Evolutionary conservation across 2,113 vertebrate genomes (phyloP).

Genomic region (Saguinus imperator): DNA sequence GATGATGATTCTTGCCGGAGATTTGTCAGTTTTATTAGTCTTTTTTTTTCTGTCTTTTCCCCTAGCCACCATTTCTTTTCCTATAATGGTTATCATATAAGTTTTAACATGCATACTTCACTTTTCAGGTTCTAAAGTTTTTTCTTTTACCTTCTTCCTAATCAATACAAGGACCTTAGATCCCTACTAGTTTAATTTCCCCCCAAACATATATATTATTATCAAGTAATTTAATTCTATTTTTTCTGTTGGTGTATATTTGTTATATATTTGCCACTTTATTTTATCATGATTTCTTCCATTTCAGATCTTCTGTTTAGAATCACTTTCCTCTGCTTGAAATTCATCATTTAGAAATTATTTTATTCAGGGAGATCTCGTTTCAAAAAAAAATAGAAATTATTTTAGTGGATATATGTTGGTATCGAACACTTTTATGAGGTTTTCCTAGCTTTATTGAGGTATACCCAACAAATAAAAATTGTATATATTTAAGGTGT

Average conservation of each 20-base stretch:
- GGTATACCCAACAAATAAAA: no score
- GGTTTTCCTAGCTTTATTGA: not conserved
- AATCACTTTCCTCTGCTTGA: not conserved
- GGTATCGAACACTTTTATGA: not conserved
- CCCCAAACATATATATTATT: not conserved
- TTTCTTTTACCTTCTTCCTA: not conserved
- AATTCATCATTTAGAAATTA: constrained; percentile 3
- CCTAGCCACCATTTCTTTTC: not conserved
- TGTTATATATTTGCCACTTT: not conserved
- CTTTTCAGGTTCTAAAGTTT: not conserved
- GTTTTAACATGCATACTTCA: not conserved
- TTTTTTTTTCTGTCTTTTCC: not conserved
- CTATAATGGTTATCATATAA: no score
- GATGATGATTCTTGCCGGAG: no score
- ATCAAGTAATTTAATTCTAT: not conserved
- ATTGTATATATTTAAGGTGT: no score
- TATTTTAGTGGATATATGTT: not conserved
- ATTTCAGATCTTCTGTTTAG: not conserved
- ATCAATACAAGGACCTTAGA: not conserved
- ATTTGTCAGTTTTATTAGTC: no score
- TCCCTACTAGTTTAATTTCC: not conserved
- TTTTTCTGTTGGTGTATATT: not conserved
- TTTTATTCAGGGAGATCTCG: not conserved
- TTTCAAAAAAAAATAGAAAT: not conserved
- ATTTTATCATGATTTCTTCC: not conserved